Evolutionary conservation across 2,113 vertebrate genomes (phyloP), one percentile per base, ranked within the genome.

Genomic region (Collichthys lucidus): DNA sequence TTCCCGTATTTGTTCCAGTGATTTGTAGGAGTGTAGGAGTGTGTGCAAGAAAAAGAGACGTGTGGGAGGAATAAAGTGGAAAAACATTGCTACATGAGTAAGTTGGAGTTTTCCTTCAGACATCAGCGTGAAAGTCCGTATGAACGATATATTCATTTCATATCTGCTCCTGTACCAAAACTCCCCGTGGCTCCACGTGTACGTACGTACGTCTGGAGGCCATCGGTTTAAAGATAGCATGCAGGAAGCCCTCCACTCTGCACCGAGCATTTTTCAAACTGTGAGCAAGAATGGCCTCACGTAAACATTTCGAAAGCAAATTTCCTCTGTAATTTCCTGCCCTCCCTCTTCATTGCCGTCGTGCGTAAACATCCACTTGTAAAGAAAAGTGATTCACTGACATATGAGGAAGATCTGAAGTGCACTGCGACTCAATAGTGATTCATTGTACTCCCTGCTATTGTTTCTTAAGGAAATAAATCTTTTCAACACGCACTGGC

Each of bases 321-420:
- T 87, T 83, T 89, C 83, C 86, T 77, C 16, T 59, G 35, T 56
- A 64, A 80, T 87, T 84, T 92, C 88, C 81, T 85, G 44, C 24
- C 19, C 16, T 67, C 57, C 0, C 31, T 77, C 56, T 69, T 81
- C 74, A 61, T 31, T 7, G 17, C 11, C 3, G 4, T 29, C 71
- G 60, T 15, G 55, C 14, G 4, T 86, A 85, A 89, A 85, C 71
- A 80, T 22, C 35, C 29, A 56, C 17, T 29, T 70, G 31, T 59
- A n/a, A 11, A 72, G 17, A 56, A 14, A 35, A 40, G 24, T 10
- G 14, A 42, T 52, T 79, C n/a, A 47, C 24, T 53, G 46, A 66
- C 31, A 14, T 19, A 60, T 69, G 22, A 11, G 49, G 5, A 56
- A 15, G 47, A 60, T 50, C 57, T 67, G 29, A 49, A 72, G 9